These are phyloP conservation scores for Saxidomus purpurata DNA, from an alignment of 1,140 invertebrate species.

Conservation along the genomic window DNA sequence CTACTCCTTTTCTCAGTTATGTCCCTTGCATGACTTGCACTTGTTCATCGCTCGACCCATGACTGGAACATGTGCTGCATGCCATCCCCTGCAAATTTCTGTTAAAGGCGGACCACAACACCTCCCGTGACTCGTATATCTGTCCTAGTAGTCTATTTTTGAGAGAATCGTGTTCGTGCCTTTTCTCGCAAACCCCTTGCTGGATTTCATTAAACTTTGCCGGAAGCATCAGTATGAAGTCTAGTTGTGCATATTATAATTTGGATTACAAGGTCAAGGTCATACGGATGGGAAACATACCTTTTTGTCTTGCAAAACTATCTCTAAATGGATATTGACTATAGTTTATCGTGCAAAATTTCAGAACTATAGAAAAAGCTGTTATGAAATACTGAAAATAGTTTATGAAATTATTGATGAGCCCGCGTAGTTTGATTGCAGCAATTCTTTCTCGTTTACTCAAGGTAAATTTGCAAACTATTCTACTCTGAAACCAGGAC, in stretches of 20 bases:
- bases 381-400: background rate
- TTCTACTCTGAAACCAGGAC: too few species aligned
- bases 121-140: background rate
- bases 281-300: too few species aligned
- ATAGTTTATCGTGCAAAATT: constrained; percentile 20
- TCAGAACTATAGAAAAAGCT: background rate
- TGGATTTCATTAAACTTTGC: too few species aligned
- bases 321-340: background rate
- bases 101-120: background rate
- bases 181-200: too few species aligned
- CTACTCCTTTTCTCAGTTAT: background rate
- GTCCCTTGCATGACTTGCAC: background rate
- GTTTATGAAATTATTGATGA: constrained; percentile 22
- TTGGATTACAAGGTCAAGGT: too few species aligned
- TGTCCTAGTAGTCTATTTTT: background rate
- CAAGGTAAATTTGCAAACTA: too few species aligned
- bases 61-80: constrained; percentile 5
- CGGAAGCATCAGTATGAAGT: too few species aligned
- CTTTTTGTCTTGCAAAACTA: too few species aligned
- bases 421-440: too few species aligned
- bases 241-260: too few species aligned
- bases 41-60: background rate
- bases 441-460: too few species aligned
- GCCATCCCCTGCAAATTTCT: constrained; percentile 5
- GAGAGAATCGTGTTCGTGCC: too few species aligned